Base-by-base conservation (phyloP, 2,888 invertebrate species). In the Balanococcus diminutus region DNA sequence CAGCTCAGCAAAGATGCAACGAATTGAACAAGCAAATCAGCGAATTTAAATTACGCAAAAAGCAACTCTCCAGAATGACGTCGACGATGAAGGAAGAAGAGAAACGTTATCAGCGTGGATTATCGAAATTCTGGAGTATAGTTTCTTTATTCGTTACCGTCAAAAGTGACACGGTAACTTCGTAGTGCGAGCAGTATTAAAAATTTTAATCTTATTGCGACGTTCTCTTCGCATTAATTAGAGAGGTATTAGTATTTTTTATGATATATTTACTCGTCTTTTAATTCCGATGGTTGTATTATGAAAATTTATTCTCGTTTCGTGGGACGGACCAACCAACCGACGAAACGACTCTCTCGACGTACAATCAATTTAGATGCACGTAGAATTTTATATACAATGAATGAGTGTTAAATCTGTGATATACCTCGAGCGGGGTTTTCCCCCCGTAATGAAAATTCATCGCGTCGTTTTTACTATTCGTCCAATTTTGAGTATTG, bases 71-170 rank as follows among this genome's bases (percentile, higher is more conserved):
- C 11, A 28, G 11, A 67, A 25, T 67, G 61, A 67, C 84, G 28
- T 72, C 84, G 3, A 75, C 46, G 16, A 28, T 84, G 84, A 84
- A 84, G 46, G 84, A 51, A 28, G 84, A 84, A 46, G 84, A 84
- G 46, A 84, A 84, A 75, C 75, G 84, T 84, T 46, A 67, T 42
- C 84, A 84, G 3, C 36, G 75, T 39, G 42, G 72, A 19, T 72
- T 86, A 83, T 83, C 82, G 6, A 84, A 79, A 31, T 86, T 83
- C n/a, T 86, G 83, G 86, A 86, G 86, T 31, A 46, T 86, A 16
- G 36, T 84, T 79, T 82, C 86, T 22, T 16, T 86, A 19, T 86
- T 83, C 16, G 75, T 86, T 14, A 56, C 79, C 9, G 82, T 83
- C 0, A 83, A 86, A 36, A 28, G 86, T 14, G 51, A 51, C 3